Base-by-base conservation (phyloP, 2,888 invertebrate genomes). In the Laothoe populi region DNA sequence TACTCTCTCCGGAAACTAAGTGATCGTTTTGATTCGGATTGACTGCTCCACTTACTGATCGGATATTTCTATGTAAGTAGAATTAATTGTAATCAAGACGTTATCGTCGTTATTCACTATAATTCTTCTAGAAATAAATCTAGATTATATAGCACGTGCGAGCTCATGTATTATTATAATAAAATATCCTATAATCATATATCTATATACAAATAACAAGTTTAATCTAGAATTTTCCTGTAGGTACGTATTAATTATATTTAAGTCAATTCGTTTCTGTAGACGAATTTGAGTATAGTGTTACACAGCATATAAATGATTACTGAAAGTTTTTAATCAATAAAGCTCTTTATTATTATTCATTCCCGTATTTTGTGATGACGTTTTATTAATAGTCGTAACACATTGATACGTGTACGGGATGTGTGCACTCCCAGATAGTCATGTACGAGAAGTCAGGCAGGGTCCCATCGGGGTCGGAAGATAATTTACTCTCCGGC, bases 21-120 rank as follows among this genome's bases (percentile, higher is more conserved):
- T 35, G 53, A 1, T 21, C 11, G 31, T 35, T 31, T 16, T 31
- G 0, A 35, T 31, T 35, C 19, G 16, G 35, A 53, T 35, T 11
- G 53, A 11, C 35, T 35, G 35, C 53, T 53, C 35, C 35, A 53
- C 53, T 53, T 53, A 31, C 10, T 19, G 11, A 53, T 21, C 7
- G 53, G 31, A 31, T 8, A 10, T 53, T 35, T 35, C 31, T 35
- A 19, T 35, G 53, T 53, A 53, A 53, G 53, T 53, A 53, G 31
- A 31, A 35, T 35, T 53, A 19, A 2, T 42, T 53, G 31, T 19
- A 35, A 53, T 31, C 35, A 49, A 8, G 38, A 38, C 1, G 13
- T 1, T 38, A 13, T 4, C 48, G 24, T 48, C 13, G n/a, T 26
- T n/a, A n/a, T 13, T 24, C 24, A n/a, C n/a, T n/a, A n/a, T 13